Evolutionary conservation across 2,113 vertebrate genomes (phyloP), one percentile per base, ranked within the genome.

Genomic region (Maccullochella peelii): DNA sequence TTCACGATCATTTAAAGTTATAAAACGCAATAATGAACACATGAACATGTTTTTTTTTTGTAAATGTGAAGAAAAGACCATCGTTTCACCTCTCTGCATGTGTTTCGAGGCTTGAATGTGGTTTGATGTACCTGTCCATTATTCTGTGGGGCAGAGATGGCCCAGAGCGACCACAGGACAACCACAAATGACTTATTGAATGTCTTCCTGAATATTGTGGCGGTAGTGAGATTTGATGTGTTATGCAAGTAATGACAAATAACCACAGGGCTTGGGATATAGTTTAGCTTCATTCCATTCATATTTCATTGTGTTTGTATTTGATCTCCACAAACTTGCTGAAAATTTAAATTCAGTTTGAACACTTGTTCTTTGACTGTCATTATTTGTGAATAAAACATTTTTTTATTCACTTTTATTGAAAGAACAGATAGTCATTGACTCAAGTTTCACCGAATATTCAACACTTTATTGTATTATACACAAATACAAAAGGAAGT

Each of bases 271-370:
- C 15, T 25, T 18, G 70, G 38, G 67, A 55, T 27, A 23, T 36
- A 36, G 20, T 71, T 36, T 5, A 23, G 49, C 27, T 8, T 33
- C 14, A 71, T 54, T 9, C 15, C 18, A 10, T 70, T 33, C 27
- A 70, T 52, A 70, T 70, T 70, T 33, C 7, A 50, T 50, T 70
- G 47, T 30, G 21, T 52, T 69, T 50, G 44, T 27, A 16, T 68
- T 68, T 27, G 40, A 68, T 69, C 67, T 70, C 44, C 20, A 21
- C 8, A 5, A 14, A 36, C 20, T 47, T 23, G 5, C 12, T 44
- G 20, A 33, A 20, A 50, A 38, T 38, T 38, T 38, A 8, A 38
- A 38, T 38, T 38, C 38, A 38, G 38, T 38, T 38, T 38, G 7
- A 42, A 12, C 42, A 9, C 40, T 42, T 42, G 9, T 42, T 42